phyloP scores from a whole-genome alignment of 1,140 invertebrate species.

The Steinernema feltiae region DNA sequence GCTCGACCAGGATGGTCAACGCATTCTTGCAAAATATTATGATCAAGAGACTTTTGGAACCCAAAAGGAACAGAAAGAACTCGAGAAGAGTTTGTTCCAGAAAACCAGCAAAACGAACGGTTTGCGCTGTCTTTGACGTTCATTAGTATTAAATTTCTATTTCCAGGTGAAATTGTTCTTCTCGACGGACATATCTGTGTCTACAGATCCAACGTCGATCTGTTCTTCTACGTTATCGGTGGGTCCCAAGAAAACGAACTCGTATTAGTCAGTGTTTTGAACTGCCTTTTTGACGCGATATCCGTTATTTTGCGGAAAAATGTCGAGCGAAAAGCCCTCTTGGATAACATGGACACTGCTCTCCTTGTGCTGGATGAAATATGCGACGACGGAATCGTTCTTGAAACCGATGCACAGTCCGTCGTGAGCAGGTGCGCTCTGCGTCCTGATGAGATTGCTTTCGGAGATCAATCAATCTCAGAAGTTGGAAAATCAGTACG shows the following conservation, averaged over 20 bases:
- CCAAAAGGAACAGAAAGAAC: conserved; percentile 86
- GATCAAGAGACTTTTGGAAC: conserved; percentile 78
- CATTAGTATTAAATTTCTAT: conserved; percentile 16
- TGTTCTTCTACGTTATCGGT: conserved; percentile 98
- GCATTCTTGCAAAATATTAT: conserved; percentile 93
- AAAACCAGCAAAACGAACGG: conserved; percentile 79
- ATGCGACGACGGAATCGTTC: conserved; percentile 90
- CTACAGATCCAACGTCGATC: conserved; percentile 91
- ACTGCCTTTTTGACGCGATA: conserved; percentile 88
- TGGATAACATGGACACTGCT: conserved; percentile 89
- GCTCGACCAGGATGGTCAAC: conserved; percentile 92
- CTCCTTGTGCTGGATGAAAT: conserved; percentile 97
- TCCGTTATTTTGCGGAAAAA: conserved; percentile 89
- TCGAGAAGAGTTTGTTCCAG: conserved; percentile 93
- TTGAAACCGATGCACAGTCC: conserved; percentile 85
- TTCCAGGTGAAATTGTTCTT: conserved; percentile 93
- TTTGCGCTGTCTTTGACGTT: conserved; percentile 43
- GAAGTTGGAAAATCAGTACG: conserved; percentile 68
- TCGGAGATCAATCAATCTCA: conserved; percentile 94
- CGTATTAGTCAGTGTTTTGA: conserved; percentile 85
- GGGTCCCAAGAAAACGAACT: conserved; percentile 90
- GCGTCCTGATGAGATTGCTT: conserved; percentile 87
- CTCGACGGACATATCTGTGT: conserved; percentile 93
- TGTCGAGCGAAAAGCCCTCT: conserved; percentile 81
- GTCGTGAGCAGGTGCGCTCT: conserved; percentile 87